Conservation (phyloP, 2,888 invertebrate genomes). For the Alviniconcha strummeri region DNA sequence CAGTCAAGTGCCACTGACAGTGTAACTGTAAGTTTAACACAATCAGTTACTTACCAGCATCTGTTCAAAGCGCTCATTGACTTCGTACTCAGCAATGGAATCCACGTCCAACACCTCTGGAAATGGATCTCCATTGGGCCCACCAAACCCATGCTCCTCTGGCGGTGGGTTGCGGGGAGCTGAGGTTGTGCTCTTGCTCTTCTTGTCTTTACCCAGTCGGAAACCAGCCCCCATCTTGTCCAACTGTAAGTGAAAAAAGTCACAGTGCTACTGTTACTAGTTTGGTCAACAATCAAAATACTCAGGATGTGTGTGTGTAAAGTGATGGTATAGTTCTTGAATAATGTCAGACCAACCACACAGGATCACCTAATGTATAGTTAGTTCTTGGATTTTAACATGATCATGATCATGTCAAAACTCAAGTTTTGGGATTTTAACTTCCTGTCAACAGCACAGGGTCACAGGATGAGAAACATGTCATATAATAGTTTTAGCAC, state of each 20-base stretch:
- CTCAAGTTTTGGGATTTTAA: too few species aligned
- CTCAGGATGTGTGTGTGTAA: not conserved
- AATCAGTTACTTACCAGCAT: slow-evolving; percentile 80
- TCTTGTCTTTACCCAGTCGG: slow-evolving; percentile 57
- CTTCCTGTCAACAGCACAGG: too few species aligned
- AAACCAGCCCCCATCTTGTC: slow-evolving; percentile 42
- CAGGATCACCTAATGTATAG: too few species aligned
- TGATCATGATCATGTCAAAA: too few species aligned
- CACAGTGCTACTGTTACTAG: slow-evolving; percentile 10
- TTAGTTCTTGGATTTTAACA: too few species aligned
- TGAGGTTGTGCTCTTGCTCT: slow-evolving; percentile 53
- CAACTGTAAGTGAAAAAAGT: not conserved
- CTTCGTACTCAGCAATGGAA: slow-evolving; percentile 82
- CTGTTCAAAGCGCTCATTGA: slow-evolving; percentile 84
- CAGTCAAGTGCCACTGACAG: too few species aligned
- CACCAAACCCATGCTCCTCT: slow-evolving; percentile 40
- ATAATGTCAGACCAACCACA: too few species aligned
- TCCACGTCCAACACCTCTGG: slow-evolving; percentile 62
- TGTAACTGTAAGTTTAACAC: too few species aligned
- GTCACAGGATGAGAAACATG: too few species aligned
- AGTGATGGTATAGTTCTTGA: too few species aligned
- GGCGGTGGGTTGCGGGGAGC: slow-evolving; percentile 39
- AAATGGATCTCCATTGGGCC: slow-evolving; percentile 43
- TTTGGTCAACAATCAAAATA: not conserved
- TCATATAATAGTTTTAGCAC: too few species aligned